A percentile compares a stretch with the other conserved stretches of the same genome.
These are phyloP conservation scores for Synaphobranchus kaupii DNA, from an alignment of 2,797 vertebrate genomes.

Conservation along the genomic window DNA sequence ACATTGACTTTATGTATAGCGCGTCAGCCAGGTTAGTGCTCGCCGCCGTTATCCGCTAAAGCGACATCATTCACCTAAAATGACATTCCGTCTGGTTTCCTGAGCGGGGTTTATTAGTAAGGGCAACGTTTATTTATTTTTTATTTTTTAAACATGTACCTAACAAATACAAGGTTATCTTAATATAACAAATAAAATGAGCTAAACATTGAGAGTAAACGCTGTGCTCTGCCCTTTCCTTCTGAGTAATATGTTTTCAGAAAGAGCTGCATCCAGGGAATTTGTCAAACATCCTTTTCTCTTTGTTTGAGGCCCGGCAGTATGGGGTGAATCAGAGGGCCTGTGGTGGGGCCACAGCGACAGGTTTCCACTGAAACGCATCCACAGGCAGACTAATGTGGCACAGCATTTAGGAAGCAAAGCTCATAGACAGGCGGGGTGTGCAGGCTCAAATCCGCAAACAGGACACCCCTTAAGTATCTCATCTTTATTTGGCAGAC, in stretches of 20 bases:
- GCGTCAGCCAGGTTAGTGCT: constrained; percentile 51
- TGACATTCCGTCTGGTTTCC: constrained; percentile 60
- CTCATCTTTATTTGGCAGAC: neutral
- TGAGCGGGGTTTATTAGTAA: neutral
- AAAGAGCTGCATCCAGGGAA: neutral
- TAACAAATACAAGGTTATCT: neutral
- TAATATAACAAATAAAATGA: neutral
- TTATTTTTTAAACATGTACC: neutral
- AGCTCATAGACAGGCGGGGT: neutral
- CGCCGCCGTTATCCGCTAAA: constrained; percentile 43
- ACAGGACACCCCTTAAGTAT: neutral
- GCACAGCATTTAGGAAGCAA: neutral
- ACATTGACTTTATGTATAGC: constrained; percentile 32
- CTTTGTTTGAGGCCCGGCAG: neutral
- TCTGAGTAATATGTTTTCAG: neutral
- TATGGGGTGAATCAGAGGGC: neutral
- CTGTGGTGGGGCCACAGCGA: neutral
- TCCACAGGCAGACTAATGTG: neutral
- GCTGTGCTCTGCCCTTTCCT: too few relatives aligned
- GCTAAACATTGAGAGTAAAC: neutral
- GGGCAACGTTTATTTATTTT: neutral
- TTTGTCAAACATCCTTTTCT: neutral
- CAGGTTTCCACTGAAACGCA: neutral
- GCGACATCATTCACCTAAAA: constrained; percentile 43
- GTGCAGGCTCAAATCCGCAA: neutral